A percentile compares a stretch with the other conserved stretches of the same genome.
Evolutionary conservation across 2,113 vertebrate genomes (phyloP).

Genomic region (Machaerirhynchus nigripectus): DNA sequence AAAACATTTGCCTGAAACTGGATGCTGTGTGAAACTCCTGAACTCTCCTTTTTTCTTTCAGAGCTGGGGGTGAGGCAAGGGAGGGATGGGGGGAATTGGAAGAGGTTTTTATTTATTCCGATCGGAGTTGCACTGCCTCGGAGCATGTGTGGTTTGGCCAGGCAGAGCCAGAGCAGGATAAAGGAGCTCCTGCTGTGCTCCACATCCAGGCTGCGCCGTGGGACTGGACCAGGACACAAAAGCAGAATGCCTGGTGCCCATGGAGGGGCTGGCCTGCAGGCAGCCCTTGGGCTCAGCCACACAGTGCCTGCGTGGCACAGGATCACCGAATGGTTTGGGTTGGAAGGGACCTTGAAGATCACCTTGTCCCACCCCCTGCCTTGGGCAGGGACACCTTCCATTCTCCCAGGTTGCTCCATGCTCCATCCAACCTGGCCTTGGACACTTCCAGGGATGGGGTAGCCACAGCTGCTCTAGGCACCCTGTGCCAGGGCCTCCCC

Average conservation of each 20-base stretch:
- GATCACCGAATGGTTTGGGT: neutral
- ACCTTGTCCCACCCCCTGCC: neutral
- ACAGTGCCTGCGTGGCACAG: neutral
- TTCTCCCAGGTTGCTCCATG: neutral
- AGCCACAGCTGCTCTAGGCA: neutral
- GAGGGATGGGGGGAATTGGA: neutral
- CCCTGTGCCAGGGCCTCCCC: rapidly evolving
- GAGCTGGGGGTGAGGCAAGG: neutral
- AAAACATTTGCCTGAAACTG: conserved; percentile 52
- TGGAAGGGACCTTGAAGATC: neutral
- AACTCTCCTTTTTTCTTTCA: neutral
- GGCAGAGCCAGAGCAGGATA: neutral
- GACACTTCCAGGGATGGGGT: neutral
- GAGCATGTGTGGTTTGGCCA: neutral
- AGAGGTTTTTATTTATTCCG: neutral
- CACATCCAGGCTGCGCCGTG: neutral
- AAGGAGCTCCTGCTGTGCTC: neutral
- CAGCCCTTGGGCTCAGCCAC: neutral
- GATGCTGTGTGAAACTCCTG: conserved; percentile 53
- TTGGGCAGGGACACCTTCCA: neutral
- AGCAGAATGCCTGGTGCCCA: neutral
- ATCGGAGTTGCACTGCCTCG: neutral
- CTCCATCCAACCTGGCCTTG: rapidly evolving
- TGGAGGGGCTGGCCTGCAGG: neutral
- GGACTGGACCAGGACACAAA: rapidly evolving